These are phyloP conservation scores for Hypomesus transpacificus DNA, from an alignment of 2,113 vertebrate genomes.

Conservation along the genomic window DNA sequence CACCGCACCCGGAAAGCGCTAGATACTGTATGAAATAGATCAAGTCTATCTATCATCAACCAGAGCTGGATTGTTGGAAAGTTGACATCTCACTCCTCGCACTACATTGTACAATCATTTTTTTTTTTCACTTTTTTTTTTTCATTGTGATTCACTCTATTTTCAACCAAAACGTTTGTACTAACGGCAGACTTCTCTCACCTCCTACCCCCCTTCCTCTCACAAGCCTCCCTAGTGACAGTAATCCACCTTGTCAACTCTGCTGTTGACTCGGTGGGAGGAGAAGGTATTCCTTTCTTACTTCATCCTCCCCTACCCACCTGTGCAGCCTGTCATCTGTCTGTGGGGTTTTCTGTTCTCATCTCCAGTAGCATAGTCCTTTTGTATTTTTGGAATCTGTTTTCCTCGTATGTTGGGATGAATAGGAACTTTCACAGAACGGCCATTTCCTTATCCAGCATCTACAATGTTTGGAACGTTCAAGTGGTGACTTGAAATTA, in stretches of 20 bases:
- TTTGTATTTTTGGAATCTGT: no score
- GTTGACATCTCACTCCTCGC: no score
- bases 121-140: constrained; percentile 23
- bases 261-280: constrained; percentile 89
- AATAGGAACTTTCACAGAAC: constrained; percentile 14
- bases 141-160: background rate
- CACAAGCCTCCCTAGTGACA: constrained; percentile 98
- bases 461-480: no score
- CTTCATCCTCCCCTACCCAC: constrained; percentile 31
- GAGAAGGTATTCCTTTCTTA: constrained; percentile 84
- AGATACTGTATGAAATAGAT: constrained; percentile 9
- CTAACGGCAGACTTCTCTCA: constrained; percentile 79
- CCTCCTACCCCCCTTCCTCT: constrained; percentile 75
- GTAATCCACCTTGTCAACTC: constrained; percentile 96
- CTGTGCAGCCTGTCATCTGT: constrained; percentile 10
- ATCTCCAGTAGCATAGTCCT: constrained; percentile 2
- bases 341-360: background rate
- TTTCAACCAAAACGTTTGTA: constrained; percentile 44
- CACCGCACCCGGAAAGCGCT: background rate
- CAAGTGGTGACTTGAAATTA: no score
- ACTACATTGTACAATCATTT: background rate
- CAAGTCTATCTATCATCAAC: no score
- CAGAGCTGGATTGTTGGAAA: no score
- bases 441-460: constrained; percentile 65
- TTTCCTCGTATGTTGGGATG: background rate